Percentiles rank a stretch among this genome's conserved stretches.
phyloP scores from a whole-genome alignment of 2,113 vertebrate genomes.

The Ginglymostoma cirratum region DNA sequence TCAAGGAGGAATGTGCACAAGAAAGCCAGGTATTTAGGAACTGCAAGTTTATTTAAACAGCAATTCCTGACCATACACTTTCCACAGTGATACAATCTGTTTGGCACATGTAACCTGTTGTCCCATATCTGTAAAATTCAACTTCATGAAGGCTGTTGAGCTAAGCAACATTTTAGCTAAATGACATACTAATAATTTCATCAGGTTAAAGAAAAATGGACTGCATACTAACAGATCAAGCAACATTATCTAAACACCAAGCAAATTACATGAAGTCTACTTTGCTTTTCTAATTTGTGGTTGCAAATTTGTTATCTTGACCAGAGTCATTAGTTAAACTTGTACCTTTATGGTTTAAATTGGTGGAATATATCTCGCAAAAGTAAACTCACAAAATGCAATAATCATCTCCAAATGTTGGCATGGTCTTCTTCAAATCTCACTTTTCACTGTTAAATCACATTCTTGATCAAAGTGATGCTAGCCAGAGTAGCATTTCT shows the following conservation, averaged over 20 bases:
- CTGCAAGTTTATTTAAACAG: neutral
- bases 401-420: neutral
- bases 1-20: neutral
- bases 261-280: neutral
- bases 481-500: neutral
- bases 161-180: neutral
- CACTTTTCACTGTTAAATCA: neutral
- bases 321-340: neutral
- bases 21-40: constrained; percentile 27
- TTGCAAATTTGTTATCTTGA: neutral
- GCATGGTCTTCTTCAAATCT: neutral
- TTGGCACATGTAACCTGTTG: constrained; percentile 1
- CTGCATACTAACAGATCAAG: neutral
- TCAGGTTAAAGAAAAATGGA: neutral
- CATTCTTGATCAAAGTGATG: neutral
- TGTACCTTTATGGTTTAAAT: neutral
- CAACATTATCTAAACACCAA: neutral
- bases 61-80: constrained; percentile 7
- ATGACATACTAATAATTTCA: neutral
- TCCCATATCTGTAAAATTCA: neutral
- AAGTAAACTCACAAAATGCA: neutral
- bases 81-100: neutral
- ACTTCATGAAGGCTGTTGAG: neutral
- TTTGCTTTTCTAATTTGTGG: neutral
- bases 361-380: neutral